These are phyloP conservation scores for Coregonus ussuriensis DNA, from an alignment of 2,797 vertebrate species.

Conservation along the genomic window DNA sequence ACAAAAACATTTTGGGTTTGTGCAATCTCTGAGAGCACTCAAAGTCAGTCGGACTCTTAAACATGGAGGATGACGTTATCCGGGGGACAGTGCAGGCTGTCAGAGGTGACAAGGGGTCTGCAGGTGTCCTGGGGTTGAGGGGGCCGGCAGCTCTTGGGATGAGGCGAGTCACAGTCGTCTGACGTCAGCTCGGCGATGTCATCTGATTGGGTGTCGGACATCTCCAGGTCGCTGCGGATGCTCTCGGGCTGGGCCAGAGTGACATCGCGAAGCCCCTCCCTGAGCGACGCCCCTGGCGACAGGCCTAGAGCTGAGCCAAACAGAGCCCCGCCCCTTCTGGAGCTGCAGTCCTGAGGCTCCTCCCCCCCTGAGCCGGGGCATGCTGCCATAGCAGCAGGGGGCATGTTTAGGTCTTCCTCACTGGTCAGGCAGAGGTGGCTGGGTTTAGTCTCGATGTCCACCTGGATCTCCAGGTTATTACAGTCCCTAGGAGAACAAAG, in stretches of 20 bases:
- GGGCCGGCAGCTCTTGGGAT: constrained; percentile 67
- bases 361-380: constrained; percentile 74
- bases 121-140: constrained; percentile 67
- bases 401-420: constrained; percentile 82
- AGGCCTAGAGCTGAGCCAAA: constrained; percentile 73
- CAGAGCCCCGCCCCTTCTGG: constrained; percentile 69
- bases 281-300: constrained; percentile 75
- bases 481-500: constrained; percentile 81
- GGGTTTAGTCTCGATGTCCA: constrained; percentile 98
- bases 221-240: constrained; percentile 97
- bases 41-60: constrained; percentile 58
- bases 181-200: constrained; percentile 95
- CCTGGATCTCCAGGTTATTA: constrained; percentile 98
- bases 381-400: constrained; percentile 67
- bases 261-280: constrained; percentile 87
- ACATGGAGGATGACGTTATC: constrained; percentile 78
- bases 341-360: constrained; percentile 84
- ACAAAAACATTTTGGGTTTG: constrained; percentile 36
- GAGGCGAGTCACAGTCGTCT: constrained; percentile 93
- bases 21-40: constrained; percentile 54
- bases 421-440: constrained; percentile 94
- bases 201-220: constrained; percentile 96
- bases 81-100: constrained; percentile 76
- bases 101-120: constrained; percentile 67
- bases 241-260: constrained; percentile 96